Conservation (phyloP, 1,140 invertebrate species). For the Brevipalpus yothersi region DNA sequence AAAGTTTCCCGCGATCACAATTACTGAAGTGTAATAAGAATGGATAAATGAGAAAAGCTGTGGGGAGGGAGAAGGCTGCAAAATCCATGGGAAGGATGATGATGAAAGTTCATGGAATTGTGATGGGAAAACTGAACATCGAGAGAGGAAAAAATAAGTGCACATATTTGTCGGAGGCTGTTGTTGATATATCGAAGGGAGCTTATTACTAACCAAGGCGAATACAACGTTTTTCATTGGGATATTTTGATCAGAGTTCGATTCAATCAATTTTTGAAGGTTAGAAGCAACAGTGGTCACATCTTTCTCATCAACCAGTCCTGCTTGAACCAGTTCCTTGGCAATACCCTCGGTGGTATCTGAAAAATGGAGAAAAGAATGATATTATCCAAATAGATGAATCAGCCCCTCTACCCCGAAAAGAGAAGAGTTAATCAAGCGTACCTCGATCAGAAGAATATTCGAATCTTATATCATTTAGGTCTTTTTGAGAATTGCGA, state of each 20-base stretch:
- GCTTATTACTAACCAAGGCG: conserved; percentile 41
- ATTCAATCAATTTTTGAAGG: conserved; percentile 66
- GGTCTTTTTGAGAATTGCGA: conserved; percentile 60
- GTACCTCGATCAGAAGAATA: conserved; percentile 51
- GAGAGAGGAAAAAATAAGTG: neutral
- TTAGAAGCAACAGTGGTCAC: conserved; percentile 70
- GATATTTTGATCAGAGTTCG: conserved; percentile 10
- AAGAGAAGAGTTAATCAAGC: neutral
- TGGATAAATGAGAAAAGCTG: too few relatives aligned
- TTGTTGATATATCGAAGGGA: neutral
- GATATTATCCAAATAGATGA: neutral
- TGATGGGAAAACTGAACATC: neutral
- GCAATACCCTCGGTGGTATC: conserved; percentile 86
- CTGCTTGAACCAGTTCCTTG: conserved; percentile 71
- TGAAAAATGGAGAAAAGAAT: conserved; percentile 11
- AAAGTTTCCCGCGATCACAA: too few relatives aligned
- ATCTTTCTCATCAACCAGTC: conserved; percentile 72
- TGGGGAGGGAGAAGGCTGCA: too few relatives aligned
- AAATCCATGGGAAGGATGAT: too few relatives aligned
- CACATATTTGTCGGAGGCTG: neutral
- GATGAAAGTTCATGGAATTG: too few relatives aligned
- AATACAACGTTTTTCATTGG: conserved; percentile 51
- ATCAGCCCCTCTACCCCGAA: neutral
- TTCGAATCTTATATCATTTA: conserved; percentile 94
- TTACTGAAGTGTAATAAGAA: too few relatives aligned